A percentile compares a stretch with the other conserved stretches of the same genome.
Evolutionary conservation across 1,140 invertebrate species (phyloP).

Genomic region (Megalonaias nervosa): DNA sequence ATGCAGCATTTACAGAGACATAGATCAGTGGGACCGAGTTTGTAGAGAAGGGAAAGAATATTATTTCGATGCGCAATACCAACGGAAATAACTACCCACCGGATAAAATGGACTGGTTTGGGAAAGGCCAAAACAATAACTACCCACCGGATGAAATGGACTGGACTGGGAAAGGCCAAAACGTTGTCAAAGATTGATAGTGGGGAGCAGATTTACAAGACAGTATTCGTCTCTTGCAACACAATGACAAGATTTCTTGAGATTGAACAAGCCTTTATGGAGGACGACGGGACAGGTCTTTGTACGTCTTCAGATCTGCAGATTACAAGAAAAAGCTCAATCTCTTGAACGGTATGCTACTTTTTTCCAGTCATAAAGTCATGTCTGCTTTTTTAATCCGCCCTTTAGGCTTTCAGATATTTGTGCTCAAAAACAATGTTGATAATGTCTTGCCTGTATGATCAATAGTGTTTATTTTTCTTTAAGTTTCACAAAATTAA

Average conservation of each 20-base stretch:
- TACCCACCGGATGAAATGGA: slow-evolving; percentile 24
- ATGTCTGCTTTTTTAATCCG: no score
- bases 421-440: no score
- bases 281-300: slow-evolving; percentile 55
- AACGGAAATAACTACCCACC: slow-evolving; percentile 49
- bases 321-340: slow-evolving; percentile 51
- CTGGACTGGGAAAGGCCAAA: no score
- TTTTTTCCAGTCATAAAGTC: no score
- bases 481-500: no score
- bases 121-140: slow-evolving; percentile 40
- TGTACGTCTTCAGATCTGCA: slow-evolving; percentile 53
- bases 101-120: slow-evolving; percentile 55
- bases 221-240: slow-evolving; percentile 42
- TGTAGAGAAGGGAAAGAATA: slow-evolving; percentile 48
- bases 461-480: no score
- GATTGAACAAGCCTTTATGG: slow-evolving; percentile 46
- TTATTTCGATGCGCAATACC: slow-evolving; percentile 49
- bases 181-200: no score
- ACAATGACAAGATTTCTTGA: slow-evolving; percentile 55
- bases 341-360: slow-evolving; percentile 52
- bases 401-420: no score
- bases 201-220: slow-evolving; percentile 38
- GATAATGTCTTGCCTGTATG: no score
- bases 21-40: slow-evolving; percentile 44
- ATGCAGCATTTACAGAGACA: slow-evolving; percentile 40